A percentile compares a stretch with the other conserved stretches of the same genome.
Conservation (phyloP, 1,140 invertebrate species). For the Atopsyche davidsoni region DNA sequence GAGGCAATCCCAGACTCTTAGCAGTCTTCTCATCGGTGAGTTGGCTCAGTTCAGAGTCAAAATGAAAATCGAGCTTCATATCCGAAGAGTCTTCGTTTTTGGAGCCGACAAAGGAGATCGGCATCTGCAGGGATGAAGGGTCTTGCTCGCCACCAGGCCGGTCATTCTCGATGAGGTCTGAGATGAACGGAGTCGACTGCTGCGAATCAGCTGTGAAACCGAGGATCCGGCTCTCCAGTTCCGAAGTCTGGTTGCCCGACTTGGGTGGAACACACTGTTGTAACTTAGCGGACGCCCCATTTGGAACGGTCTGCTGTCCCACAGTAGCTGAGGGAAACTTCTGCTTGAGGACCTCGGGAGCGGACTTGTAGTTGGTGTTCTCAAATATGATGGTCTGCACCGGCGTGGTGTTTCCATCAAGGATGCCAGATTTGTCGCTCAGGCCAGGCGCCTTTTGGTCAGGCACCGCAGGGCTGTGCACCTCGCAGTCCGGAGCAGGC, state of each 20-base stretch:
- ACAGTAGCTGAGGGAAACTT: conserved; percentile 50
- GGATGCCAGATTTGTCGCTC: conserved; percentile 46
- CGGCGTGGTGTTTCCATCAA: conserved; percentile 68
- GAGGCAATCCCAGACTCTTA: conserved; percentile 55
- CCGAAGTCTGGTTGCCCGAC: conserved; percentile 33
- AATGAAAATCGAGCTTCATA: conserved; percentile 87
- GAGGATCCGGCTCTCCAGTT: conserved; percentile 39
- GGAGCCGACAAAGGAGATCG: conserved; percentile 41
- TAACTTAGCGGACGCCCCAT: conserved; percentile 21
- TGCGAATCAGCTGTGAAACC: conserved; percentile 42
- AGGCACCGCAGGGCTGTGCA: conserved; percentile 47
- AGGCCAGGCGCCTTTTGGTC: conserved; percentile 38
- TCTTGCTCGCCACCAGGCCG: conserved; percentile 34
- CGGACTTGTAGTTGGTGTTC: conserved; percentile 81
- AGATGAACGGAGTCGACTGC: conserved; percentile 39
- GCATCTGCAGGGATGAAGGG: conserved; percentile 35
- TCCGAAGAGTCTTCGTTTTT: conserved; percentile 75
- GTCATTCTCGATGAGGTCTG: conserved; percentile 42
- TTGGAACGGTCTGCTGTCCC: conserved; percentile 31
- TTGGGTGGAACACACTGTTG: conserved; percentile 34
- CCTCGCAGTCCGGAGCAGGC: too few species aligned
- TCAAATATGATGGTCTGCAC: conserved; percentile 89
- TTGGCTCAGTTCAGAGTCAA: conserved; percentile 72
- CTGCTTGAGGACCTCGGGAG: conserved; percentile 55
- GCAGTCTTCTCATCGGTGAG: conserved; percentile 68